phyloP scores from a whole-genome alignment of 2,888 invertebrate species.

The Tricholauxania praeusta region DNA sequence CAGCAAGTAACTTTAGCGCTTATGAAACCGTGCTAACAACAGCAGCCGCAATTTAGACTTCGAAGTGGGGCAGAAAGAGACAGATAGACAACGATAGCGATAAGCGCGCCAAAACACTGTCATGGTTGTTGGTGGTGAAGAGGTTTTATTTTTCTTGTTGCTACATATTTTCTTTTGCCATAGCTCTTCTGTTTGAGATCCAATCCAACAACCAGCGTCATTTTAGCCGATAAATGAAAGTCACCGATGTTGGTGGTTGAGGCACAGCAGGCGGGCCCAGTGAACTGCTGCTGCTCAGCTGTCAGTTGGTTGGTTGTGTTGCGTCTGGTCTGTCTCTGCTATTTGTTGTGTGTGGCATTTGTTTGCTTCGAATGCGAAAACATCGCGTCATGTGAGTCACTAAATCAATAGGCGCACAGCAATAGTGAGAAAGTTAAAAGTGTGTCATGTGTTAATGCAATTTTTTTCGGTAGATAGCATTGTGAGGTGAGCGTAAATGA shows the following conservation, averaged over 20 bases:
- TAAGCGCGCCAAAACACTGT: slow-evolving; percentile 4
- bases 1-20: slow-evolving; percentile 35
- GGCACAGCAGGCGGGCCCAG: not conserved
- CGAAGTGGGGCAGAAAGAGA: not conserved
- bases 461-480: no score
- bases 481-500: no score
- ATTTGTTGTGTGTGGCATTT: slow-evolving; percentile 17
- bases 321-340: slow-evolving; percentile 1
- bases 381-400: slow-evolving; percentile 65
- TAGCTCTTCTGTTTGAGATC: not conserved
- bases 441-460: no score
- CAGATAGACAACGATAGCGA: not conserved
- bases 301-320: slow-evolving; percentile 13
- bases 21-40: slow-evolving; percentile 42
- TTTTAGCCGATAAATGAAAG: no score
- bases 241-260: slow-evolving; percentile 13
- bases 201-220: no score
- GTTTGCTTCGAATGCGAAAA: slow-evolving; percentile 49
- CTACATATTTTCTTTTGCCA: not conserved
- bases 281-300: not conserved
- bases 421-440: not conserved
- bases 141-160: slow-evolving; percentile 2
- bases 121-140: not conserved
- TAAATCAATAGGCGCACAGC: slow-evolving; percentile 56
- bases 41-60: not conserved